Base-by-base conservation (phyloP, 1,140 invertebrate genomes). In the Ceratina japonica region DNA sequence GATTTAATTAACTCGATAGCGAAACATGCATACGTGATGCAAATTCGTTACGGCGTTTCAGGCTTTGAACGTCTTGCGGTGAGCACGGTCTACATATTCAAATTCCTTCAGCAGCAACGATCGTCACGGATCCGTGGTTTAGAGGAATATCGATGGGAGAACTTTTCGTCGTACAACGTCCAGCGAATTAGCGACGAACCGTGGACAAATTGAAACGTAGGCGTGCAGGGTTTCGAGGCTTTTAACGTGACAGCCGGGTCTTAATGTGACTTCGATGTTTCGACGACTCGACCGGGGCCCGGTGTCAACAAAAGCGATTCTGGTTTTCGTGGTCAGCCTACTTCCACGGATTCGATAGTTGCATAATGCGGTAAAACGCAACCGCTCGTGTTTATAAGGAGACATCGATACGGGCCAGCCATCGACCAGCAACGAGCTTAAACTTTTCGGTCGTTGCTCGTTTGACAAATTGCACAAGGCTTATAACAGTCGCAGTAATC, bases 191-290 rank as follows among this genome's bases (percentile, higher is more conserved):
- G 56, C 56, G n/a, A 3, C 20, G 56, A 58, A 58, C 20, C 20
- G 54, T n/a, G 24, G 56, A 65, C 70, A 79, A 69, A 82, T 80
- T 65, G 73, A 54, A 73, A 59, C 54, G 81, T 83, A 44, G 62
- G 58, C 64, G 44, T 56, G 51, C 58, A 51, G 3, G 8, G 31
- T 81, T 77, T 81, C 74, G 31, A 44, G 10, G 37, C 37, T 44
- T 44, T 44, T 44, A 44, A 44, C 37, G 37, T 44, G 37, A 44
- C 37, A 74, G 58, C 76, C 79, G 72, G 49, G 18, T 49, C 73
- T 83, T 81, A 83, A 83, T 81, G 81, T 83, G 79, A 81, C 73
- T 77, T 81, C 63, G 68, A 81, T 83, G 81, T 81, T 81, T 81
- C 64, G 62, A 70, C 58, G 73, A 83, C 81, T 73, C 12, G 54